Percentiles rank a stretch among this genome's conserved stretches.
These are phyloP conservation scores for Halocaridina rubra DNA, from an alignment of 2,888 invertebrate species.

Conservation along the genomic window DNA sequence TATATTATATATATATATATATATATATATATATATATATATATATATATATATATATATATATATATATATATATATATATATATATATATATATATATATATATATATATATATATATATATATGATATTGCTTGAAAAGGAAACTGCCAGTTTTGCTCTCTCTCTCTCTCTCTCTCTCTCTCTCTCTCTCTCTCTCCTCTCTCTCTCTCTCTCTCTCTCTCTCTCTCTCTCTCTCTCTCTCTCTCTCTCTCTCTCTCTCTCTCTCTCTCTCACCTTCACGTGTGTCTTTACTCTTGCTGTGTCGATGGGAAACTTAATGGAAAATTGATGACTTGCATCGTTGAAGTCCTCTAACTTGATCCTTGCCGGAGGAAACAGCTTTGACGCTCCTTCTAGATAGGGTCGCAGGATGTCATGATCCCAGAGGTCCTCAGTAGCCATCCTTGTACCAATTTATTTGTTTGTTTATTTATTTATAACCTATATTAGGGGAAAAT, in stretches of 20 bases:
- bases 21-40: too few species aligned
- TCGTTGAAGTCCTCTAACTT: constrained; percentile 3
- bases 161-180: too few species aligned
- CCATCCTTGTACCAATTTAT: background rate
- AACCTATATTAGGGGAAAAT: too few species aligned
- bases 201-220: background rate
- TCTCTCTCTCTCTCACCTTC: constrained; percentile 12
- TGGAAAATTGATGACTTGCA: constrained; percentile 18
- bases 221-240: background rate
- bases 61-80: too few species aligned
- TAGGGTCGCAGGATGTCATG: background rate
- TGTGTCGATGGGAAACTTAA: constrained; percentile 21
- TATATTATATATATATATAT: too few species aligned
- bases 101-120: too few species aligned
- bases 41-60: too few species aligned
- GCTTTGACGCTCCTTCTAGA: constrained; percentile 12
- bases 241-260: background rate
- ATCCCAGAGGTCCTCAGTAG: background rate
- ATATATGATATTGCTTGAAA: too few species aligned
- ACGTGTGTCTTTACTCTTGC: constrained; percentile 16
- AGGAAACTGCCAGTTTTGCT: too few species aligned
- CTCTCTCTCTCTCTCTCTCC: too few species aligned
- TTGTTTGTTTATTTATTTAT: too few species aligned
- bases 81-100: too few species aligned
- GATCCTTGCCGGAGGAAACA: background rate